A percentile compares a stretch with the other conserved stretches of the same genome.
phyloP scores from a whole-genome alignment of 1,140 invertebrate genomes.

The Apolygus lucorum region DNA sequence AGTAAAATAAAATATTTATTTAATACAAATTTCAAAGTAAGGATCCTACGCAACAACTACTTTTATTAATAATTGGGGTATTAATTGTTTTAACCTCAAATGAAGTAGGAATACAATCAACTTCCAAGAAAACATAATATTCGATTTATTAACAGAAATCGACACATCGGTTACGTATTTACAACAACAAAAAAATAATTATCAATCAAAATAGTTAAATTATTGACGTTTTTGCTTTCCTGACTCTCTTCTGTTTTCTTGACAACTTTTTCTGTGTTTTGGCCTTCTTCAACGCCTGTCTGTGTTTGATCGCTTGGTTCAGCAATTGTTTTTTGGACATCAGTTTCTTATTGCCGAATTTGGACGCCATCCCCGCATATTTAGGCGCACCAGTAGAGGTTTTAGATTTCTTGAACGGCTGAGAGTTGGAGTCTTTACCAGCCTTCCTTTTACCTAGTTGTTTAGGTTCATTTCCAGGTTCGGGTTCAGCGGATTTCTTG shows the following conservation, averaged over 20 bases:
- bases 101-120: too few species aligned
- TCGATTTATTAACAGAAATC: too few species aligned
- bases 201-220: too few species aligned
- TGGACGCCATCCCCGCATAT: constrained; percentile 52
- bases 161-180: too few species aligned
- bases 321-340: constrained; percentile 55
- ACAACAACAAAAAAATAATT: too few species aligned
- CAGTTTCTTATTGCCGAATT: constrained; percentile 52
- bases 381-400: constrained; percentile 32
- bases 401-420: constrained; percentile 22
- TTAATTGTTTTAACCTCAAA: too few species aligned
- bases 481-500: constrained; percentile 36
- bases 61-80: too few species aligned
- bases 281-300: constrained; percentile 29
- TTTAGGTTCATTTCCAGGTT: constrained; percentile 25
- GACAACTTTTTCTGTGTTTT: constrained; percentile 38
- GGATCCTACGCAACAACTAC: too few species aligned
- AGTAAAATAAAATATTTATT: too few species aligned
- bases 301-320: constrained; percentile 42
- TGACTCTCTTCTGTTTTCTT: constrained; percentile 40
- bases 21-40: too few species aligned
- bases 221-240: background rate
- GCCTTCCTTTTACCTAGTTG: constrained; percentile 17
- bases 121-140: too few species aligned
- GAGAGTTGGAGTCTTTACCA: background rate